Conservation (phyloP, 2,797 vertebrate genomes). For the Florisuga fusca region DNA sequence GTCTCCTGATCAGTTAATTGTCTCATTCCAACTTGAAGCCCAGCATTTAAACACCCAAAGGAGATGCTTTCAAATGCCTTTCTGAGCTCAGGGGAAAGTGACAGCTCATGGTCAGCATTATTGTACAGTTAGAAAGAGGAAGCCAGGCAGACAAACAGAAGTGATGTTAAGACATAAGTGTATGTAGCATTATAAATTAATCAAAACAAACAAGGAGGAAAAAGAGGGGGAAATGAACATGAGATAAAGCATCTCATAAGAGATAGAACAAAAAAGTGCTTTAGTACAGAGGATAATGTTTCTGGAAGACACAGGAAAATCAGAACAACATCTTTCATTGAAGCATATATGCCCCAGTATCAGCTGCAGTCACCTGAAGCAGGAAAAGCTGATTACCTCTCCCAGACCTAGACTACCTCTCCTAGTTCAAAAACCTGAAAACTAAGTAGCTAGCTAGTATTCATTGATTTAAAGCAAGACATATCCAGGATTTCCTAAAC, state of each 20-base stretch:
- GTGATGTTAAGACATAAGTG: neutral
- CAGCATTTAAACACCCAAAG: neutral
- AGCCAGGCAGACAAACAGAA: neutral
- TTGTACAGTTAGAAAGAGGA: neutral
- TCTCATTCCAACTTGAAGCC: neutral
- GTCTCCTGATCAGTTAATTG: neutral
- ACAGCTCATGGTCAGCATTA: neutral
- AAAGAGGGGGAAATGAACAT: neutral
- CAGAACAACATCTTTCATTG: accelerated
- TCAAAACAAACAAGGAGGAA: neutral
- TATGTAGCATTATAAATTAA: neutral
- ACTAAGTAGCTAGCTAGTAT: neutral
- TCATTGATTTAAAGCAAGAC: neutral
- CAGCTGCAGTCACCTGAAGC: neutral
- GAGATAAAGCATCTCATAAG: neutral
- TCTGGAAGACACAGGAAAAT: neutral
- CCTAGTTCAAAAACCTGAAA: neutral
- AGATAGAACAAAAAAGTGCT: neutral
- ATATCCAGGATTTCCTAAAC: neutral
- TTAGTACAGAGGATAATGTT: neutral
- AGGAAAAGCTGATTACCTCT: neutral
- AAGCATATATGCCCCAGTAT: neutral
- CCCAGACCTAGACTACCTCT: neutral
- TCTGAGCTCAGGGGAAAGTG: neutral
- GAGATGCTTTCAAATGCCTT: neutral